phyloP scores from a whole-genome alignment of 2,888 invertebrate species.

The Chrysopilus asiliformis region DNA sequence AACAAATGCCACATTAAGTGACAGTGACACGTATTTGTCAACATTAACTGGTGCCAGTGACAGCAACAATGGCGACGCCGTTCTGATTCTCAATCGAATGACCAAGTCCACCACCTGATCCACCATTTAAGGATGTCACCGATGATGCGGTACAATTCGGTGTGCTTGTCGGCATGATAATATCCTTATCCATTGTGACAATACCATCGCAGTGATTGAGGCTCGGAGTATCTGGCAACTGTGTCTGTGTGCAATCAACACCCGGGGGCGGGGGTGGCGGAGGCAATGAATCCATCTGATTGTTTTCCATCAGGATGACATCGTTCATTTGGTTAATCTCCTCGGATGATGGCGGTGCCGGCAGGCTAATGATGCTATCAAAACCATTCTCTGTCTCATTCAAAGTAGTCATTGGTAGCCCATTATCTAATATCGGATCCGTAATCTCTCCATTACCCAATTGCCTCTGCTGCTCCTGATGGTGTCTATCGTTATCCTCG shows the following conservation, averaged over 20 bases:
- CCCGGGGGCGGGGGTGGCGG: slow-evolving; percentile 30
- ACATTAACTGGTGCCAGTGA: slow-evolving; percentile 19
- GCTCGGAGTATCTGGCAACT: background rate
- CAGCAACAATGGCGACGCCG: slow-evolving; percentile 15
- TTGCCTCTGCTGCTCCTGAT: slow-evolving; percentile 38
- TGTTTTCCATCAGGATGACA: slow-evolving; percentile 25
- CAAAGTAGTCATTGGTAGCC: background rate
- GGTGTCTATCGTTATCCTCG: slow-evolving; percentile 31
- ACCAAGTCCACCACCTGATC: slow-evolving; percentile 9
- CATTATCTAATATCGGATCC: slow-evolving; percentile 2
- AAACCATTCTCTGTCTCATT: slow-evolving; percentile 23
- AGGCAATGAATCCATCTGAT: slow-evolving; percentile 33
- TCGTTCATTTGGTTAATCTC: slow-evolving; percentile 33
- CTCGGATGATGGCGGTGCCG: slow-evolving; percentile 33
- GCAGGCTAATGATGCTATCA: slow-evolving; percentile 34
- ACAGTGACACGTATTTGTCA: background rate
- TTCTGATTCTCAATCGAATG: slow-evolving; percentile 15
- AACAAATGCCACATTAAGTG: too few species aligned
- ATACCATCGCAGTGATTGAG: too few species aligned
- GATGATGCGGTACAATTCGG: too few species aligned
- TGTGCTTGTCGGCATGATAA: slow-evolving; percentile 7
- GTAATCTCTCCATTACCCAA: slow-evolving; percentile 33
- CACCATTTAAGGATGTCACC: too few species aligned
- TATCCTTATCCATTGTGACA: too few species aligned
- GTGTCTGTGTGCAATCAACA: background rate